Evolutionary conservation across 92 coral and sea anemone genomes (phyloP), one percentile per base, ranked within the genome.

Genomic region (Phenganax stokvisi): DNA sequence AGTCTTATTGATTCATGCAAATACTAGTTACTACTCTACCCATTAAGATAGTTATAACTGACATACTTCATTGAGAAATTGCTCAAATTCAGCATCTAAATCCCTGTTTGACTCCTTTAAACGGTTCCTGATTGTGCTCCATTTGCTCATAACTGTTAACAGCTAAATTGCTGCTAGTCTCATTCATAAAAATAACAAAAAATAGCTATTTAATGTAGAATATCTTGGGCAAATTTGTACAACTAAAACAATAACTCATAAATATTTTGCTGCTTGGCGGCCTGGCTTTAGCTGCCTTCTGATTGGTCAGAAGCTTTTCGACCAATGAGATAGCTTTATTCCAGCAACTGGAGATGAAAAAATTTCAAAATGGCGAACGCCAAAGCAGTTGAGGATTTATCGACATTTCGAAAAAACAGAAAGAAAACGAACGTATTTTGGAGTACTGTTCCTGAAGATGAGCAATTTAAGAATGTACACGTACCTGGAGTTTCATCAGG

Each of bases 81-180:
- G 94, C 71, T 94, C 97, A 81, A 94, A 94, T 87, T 94, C 98
- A 17, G 96, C 98, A 71, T 94, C 98, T 77, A 94, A 89, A 78
- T 94, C 97, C n/a, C 87, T 74, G 47, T 92, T 75, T 55, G 87
- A 90, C 28, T 86, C 90, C 72, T 88, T 85, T 27, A 76, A 90
- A 47, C 86, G 89, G 63, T 86, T 85, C 61, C 86, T 91, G 62
- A 94, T 83, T 51, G 82, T 83, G 8, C 85, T 86, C 98, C 98
- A 94, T 28, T 79, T 79, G 62, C 74, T 79, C 83, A 79, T 79
- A 30, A n/a, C 51, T 73, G 16, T 13, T 20, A 37, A 7, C 59
- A 30, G 73, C 54, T 30, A 68, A 37, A 30, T 60, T 0, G 15
- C 54, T 29, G 28, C 3, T 11, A 37, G 47, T 37, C 5, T 37